Evolutionary conservation across 2,797 vertebrate genomes (phyloP).

Genomic region (Tapirus indicus): DNA sequence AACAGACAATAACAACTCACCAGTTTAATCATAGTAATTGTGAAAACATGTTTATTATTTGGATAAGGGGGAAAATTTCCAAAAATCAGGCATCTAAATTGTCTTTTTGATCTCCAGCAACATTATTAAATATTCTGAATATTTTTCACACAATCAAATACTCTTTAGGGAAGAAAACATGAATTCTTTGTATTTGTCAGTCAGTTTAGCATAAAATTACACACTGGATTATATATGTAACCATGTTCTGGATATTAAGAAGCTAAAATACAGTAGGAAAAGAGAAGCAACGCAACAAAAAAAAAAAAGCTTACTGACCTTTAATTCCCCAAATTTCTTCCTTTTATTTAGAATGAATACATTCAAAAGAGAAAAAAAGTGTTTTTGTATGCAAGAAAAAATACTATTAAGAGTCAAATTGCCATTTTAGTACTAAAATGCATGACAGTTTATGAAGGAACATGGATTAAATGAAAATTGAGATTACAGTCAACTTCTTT

Average conservation of each 20-base stretch:
- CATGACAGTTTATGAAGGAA: not conserved
- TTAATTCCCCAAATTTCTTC: no score
- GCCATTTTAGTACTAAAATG: not conserved
- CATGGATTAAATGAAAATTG: not conserved
- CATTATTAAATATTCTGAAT: not conserved
- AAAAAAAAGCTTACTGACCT: not conserved
- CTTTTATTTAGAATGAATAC: not conserved
- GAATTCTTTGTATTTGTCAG: not conserved
- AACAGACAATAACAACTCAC: no score
- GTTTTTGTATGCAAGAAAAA: not conserved
- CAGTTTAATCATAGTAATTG: accelerated
- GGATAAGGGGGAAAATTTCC: not conserved
- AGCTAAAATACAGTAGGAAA: not conserved
- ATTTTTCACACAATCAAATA: not conserved
- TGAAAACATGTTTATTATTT: not conserved
- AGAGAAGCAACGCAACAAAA: no score
- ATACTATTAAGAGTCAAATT: not conserved
- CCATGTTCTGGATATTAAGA: not conserved
- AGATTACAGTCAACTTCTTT: not conserved
- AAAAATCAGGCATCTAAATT: not conserved
- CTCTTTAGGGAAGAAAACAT: not conserved
- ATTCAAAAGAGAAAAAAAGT: not conserved
- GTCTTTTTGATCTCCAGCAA: no score
- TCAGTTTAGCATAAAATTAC: not conserved
- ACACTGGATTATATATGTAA: not conserved